Evolutionary conservation across 2,113 vertebrate genomes (phyloP).

Genomic region (Nannospalax galili): DNA sequence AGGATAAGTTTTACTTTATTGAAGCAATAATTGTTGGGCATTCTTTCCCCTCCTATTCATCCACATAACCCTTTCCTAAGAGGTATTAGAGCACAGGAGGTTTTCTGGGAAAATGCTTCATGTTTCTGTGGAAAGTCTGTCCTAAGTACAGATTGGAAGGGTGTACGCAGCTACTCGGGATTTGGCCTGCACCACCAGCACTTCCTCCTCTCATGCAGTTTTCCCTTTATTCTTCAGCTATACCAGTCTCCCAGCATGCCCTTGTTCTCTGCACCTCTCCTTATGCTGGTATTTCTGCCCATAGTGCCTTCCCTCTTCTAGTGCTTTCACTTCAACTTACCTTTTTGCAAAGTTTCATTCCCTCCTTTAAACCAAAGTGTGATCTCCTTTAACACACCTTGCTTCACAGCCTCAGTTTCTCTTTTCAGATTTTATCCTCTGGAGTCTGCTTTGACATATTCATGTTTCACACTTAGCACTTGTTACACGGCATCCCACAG

Average conservation of each 20-base stretch:
- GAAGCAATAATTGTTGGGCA: neutral
- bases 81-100: too few relatives aligned
- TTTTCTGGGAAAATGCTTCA: neutral
- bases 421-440: neutral
- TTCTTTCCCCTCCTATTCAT: rapidly evolving
- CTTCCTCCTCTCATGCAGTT: neutral
- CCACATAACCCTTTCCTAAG: neutral
- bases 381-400: neutral
- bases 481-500: neutral
- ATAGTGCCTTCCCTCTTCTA: neutral
- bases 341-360: neutral
- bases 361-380: neutral
- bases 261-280: neutral
- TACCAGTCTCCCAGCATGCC: rapidly evolving
- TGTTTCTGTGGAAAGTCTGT: neutral
- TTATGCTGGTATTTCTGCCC: neutral
- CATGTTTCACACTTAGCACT: neutral
- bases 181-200: neutral
- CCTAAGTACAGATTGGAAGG: neutral
- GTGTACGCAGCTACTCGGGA: rapidly evolving
- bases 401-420: neutral
- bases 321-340: rapidly evolving
- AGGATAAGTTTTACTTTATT: neutral
- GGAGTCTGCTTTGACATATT: neutral
- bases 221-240: neutral